Percentiles rank a stretch among this genome's conserved stretches.
Evolutionary conservation across 2,113 vertebrate genomes (phyloP).

Genomic region (Daubentonia madagascariensis): DNA sequence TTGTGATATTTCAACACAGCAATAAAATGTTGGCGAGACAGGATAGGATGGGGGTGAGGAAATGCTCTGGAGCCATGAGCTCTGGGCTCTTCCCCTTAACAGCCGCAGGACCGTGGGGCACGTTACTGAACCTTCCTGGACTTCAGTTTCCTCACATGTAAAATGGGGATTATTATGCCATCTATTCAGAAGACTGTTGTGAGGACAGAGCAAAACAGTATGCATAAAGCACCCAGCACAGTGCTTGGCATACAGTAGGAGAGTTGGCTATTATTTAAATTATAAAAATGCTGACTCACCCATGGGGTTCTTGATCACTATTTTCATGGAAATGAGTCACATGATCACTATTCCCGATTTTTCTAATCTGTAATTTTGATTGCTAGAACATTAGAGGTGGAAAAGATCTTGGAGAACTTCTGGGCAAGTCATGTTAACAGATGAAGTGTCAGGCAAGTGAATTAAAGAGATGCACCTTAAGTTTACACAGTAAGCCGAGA

Average conservation of each 20-base stretch:
- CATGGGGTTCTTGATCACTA: neutral
- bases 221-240: neutral
- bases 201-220: neutral
- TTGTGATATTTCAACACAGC: neutral
- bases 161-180: neutral
- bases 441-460: neutral
- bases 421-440: neutral
- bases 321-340: neutral
- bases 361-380: neutral
- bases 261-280: neutral
- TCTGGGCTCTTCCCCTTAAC: neutral
- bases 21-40: neutral
- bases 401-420: neutral
- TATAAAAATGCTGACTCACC: neutral
- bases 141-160: neutral
- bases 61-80: neutral
- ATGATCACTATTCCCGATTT: neutral
- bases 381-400: neutral
- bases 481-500: neutral
- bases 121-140: neutral
- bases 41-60: accelerated
- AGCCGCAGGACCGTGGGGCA: neutral
- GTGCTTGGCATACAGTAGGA: neutral
- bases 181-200: neutral
- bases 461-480: neutral